These are phyloP conservation scores for Quadriops clusia DNA, from an alignment of 2,888 invertebrate species.

Conservation along the genomic window DNA sequence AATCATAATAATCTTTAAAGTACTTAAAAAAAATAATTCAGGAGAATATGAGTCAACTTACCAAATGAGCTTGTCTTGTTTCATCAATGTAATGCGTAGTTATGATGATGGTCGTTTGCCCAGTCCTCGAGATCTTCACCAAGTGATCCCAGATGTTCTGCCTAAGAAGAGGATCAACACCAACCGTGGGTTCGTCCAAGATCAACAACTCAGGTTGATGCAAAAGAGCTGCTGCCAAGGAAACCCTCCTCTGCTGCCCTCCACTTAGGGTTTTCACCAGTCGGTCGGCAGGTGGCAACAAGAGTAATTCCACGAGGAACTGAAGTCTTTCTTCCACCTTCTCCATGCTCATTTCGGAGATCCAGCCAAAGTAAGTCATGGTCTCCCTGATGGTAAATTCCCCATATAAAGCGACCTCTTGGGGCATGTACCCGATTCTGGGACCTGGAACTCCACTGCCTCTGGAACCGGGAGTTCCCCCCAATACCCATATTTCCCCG, in stretches of 20 bases:
- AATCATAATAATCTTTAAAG: too few species aligned
- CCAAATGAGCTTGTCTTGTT: slow-evolving; percentile 69
- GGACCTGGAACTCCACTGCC: slow-evolving; percentile 82
- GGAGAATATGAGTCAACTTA: too few species aligned
- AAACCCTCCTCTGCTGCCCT: slow-evolving; percentile 81
- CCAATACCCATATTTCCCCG: slow-evolving; percentile 77
- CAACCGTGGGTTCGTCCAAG: slow-evolving; percentile 88
- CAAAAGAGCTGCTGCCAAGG: slow-evolving; percentile 75
- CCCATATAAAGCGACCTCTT: slow-evolving; percentile 34
- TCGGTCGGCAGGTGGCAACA: slow-evolving; percentile 28
- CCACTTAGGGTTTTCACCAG: slow-evolving; percentile 70
- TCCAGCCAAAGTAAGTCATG: slow-evolving; percentile 34
- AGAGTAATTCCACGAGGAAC: slow-evolving; percentile 30
- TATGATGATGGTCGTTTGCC: slow-evolving; percentile 69
- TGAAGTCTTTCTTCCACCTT: slow-evolving; percentile 29
- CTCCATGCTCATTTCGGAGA: slow-evolving; percentile 27
- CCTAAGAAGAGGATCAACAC: slow-evolving; percentile 79
- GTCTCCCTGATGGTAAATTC: slow-evolving; percentile 35
- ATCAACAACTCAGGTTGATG: slow-evolving; percentile 84
- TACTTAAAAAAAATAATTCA: too few species aligned
- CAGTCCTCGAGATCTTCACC: slow-evolving; percentile 63
- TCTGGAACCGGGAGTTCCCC: slow-evolving; percentile 63
- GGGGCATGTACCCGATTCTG: slow-evolving; percentile 59
- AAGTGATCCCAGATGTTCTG: slow-evolving; percentile 81
- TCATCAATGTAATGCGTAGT: slow-evolving; percentile 85